Conservation (phyloP, 2,888 invertebrate species). For the Sarcophaga carnaria region DNA sequence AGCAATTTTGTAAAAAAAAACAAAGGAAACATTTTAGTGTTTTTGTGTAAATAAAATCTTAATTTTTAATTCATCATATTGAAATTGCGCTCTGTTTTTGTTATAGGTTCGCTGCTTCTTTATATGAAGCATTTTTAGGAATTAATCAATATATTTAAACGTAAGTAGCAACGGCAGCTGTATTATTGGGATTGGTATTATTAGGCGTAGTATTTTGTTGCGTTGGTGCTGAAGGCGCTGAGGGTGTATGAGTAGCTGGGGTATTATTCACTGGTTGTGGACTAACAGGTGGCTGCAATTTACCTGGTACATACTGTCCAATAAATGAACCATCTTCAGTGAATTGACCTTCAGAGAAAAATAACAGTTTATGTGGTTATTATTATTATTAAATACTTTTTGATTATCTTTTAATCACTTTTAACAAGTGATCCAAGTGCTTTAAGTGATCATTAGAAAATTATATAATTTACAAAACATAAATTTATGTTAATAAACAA, state of each 20-base stretch:
- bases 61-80: conserved; percentile 57
- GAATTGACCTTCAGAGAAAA: conserved; percentile 85
- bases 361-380: conserved; percentile 5
- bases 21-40: conserved; percentile 37
- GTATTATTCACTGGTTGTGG: conserved; percentile 79
- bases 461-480: too few relatives aligned
- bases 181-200: conserved; percentile 66
- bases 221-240: conserved; percentile 79
- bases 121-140: conserved; percentile 69
- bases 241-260: conserved; percentile 79
- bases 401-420: background rate
- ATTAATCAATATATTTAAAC: conserved; percentile 82
- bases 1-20: conserved; percentile 41
- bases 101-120: conserved; percentile 42
- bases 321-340: conserved; percentile 99
- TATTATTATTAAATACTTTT: background rate
- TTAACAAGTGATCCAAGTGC: too few relatives aligned
- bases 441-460: too few relatives aligned
- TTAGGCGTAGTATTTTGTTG: conserved; percentile 76
- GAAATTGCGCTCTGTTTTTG: conserved; percentile 59
- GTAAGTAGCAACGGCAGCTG: conserved; percentile 85
- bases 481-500: too few relatives aligned
- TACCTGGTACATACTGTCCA: conserved; percentile 96
- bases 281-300: conserved; percentile 85
- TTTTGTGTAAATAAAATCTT: conserved; percentile 65